Evolutionary conservation across 2,797 vertebrate genomes (phyloP), one percentile per base, ranked within the genome.

Genomic region (Myripristis jacobus): DNA sequence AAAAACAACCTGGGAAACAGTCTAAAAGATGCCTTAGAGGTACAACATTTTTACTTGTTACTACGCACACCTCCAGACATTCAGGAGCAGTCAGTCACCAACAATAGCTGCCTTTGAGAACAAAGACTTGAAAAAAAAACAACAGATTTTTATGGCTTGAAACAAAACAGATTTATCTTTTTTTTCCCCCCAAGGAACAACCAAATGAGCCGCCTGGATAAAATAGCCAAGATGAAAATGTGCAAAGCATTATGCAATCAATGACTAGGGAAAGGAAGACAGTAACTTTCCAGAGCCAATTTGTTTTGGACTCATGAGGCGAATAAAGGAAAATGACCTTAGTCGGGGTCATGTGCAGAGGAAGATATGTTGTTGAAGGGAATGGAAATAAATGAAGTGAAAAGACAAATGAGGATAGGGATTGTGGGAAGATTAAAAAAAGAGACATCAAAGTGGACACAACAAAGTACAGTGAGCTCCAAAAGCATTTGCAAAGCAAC

Each of bases 401-500:
- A n/a, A 13, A 13, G 47, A 19, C 12, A 21, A 34, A 13, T 1
- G 11, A 18, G 12, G 55, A 57, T 1, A 65, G 5, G 38, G 43
- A 77, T 31, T 72, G 65, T 70, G 13, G 11, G 27, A 52, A 22
- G 66, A 58, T 82, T 77, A 77, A 8, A 19, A 22, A 79, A 50
- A 73, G 67, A 76, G 46, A 60, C 24, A 21, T 16, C 62, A 38
- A 31, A 36, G 64, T 41, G 54, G 24, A 69, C 51, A 59, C 75
- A n/a, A 66, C 66, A 71, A 70, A 21, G 59, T n/a, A 56, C 1
- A 29, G 66, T 55, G 21, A 80, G 67, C 57, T 73, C 66, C 44
- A 63, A 71, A 69, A 80, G 58, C 68, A 82, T 70, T 79, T 73
- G 51, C 31, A 77, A 80, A 88, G 80, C 82, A 92, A 88, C 80